Percentiles rank a stretch among this genome's conserved stretches.
Evolutionary conservation across 2,797 vertebrate genomes (phyloP).

Genomic region (Sebastes diploproa): DNA sequence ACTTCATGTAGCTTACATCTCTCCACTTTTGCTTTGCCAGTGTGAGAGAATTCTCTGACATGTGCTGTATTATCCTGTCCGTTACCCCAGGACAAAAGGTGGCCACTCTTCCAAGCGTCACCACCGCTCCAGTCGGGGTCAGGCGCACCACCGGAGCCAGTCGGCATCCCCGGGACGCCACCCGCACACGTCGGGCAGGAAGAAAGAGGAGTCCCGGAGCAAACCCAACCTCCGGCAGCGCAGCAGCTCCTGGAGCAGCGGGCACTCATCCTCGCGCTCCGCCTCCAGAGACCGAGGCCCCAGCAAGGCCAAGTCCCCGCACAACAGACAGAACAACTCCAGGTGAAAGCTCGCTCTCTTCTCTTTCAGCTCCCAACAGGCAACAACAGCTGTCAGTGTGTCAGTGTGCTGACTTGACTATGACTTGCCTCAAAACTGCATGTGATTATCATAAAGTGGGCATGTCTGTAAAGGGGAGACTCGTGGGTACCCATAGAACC

Average conservation of each 20-base stretch:
- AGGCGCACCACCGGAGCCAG: slow-evolving; percentile 81
- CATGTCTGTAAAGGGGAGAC: no score
- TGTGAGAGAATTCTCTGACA: background rate
- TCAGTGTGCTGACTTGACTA: no score
- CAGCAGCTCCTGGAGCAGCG: slow-evolving; percentile 92
- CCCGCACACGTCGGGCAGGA: slow-evolving; percentile 83
- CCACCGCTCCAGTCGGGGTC: slow-evolving; percentile 74
- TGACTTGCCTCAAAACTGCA: no score
- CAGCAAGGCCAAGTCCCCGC: slow-evolving; percentile 89
- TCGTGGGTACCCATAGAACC: no score
- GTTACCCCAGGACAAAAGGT: slow-evolving; percentile 83
- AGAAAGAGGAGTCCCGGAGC: slow-evolving; percentile 85
- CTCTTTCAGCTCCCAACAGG: no score
- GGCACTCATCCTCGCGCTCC: slow-evolving; percentile 87
- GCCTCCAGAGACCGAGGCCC: slow-evolving; percentile 85
- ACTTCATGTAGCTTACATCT: background rate
- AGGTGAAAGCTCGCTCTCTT: slow-evolving; percentile 76
- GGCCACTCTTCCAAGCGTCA: slow-evolving; percentile 82
- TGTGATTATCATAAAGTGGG: no score
- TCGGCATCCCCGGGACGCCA: slow-evolving; percentile 83
- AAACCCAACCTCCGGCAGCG: slow-evolving; percentile 82
- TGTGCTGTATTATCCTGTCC: background rate
- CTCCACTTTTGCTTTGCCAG: background rate
- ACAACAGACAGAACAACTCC: slow-evolving; percentile 87
- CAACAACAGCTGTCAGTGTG: no score